Percentiles rank a stretch among this genome's conserved stretches.
Evolutionary conservation across 2,888 invertebrate species (phyloP).

Genomic region (Craniophora ligustri): DNA sequence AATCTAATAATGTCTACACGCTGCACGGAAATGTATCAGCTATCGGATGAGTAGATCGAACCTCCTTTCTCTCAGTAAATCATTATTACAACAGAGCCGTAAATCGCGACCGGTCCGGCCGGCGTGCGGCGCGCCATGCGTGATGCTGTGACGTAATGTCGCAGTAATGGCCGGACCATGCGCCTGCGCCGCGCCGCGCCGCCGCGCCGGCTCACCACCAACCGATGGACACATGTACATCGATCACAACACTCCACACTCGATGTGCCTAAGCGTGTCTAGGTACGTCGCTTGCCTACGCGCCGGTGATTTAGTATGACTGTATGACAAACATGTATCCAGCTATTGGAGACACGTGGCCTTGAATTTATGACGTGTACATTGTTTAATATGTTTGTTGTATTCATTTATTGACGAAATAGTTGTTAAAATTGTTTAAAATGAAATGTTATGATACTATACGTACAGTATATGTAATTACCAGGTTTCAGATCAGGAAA

Average conservation of each 20-base stretch:
- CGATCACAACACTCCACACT: constrained; percentile 19
- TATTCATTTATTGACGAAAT: no score
- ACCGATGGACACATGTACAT: not conserved
- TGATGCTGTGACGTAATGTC: constrained; percentile 46
- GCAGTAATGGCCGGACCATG: constrained; percentile 33
- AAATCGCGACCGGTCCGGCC: constrained; percentile 41
- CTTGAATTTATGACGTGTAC: constrained; percentile 19
- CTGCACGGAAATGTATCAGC: constrained; percentile 20
- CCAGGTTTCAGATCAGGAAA: no score
- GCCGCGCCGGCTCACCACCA: constrained; percentile 9
- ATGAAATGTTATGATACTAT: no score
- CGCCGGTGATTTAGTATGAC: constrained; percentile 23
- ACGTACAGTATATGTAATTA: no score
- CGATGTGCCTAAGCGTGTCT: constrained; percentile 4
- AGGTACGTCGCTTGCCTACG: constrained; percentile 10
- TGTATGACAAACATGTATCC: constrained; percentile 5
- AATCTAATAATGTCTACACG: constrained; percentile 23
- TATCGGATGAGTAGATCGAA: constrained; percentile 25
- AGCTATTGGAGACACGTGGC: constrained; percentile 6
- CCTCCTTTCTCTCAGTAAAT: constrained; percentile 48
- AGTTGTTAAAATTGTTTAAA: no score
- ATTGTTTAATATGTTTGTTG: no score
- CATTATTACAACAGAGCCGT: constrained; percentile 40
- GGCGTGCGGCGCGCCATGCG: constrained; percentile 28
- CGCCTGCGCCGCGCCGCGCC: no score